phyloP scores from a whole-genome alignment of 1,140 invertebrate species.

The Myzus persicae region DNA sequence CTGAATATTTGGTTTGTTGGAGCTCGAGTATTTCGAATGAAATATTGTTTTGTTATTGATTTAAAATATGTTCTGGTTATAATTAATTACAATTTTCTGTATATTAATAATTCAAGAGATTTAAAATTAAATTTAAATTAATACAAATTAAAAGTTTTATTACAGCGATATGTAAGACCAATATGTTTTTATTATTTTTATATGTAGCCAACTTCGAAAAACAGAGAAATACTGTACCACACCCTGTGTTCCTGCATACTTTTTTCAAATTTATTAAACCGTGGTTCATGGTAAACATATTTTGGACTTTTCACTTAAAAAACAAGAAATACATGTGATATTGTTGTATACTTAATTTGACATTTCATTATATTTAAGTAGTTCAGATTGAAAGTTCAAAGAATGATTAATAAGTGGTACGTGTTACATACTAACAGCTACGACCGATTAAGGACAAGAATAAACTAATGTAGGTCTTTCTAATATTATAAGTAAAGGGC shows the following conservation, averaged over 20 bases:
- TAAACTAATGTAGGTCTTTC: not conserved
- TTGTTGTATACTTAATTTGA: not conserved
- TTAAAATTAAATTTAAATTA: not conserved
- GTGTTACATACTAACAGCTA: not conserved
- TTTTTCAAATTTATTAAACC: not conserved
- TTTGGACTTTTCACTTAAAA: not conserved
- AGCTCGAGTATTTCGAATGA: not conserved
- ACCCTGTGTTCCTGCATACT: not conserved
- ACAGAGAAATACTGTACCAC: not conserved
- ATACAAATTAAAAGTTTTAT: not conserved
- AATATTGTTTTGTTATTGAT: not conserved
- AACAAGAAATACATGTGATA: not conserved
- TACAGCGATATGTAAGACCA: not conserved
- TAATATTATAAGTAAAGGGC: not conserved
- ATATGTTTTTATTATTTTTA: not conserved
- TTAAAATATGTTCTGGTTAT: not conserved
- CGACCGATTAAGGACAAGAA: not conserved
- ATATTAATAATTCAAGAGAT: not conserved
- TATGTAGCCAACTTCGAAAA: not conserved
- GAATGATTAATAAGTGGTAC: not conserved
- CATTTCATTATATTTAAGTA: not conserved
- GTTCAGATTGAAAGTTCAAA: not conserved
- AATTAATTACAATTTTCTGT: not conserved
- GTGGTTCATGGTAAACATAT: not conserved
- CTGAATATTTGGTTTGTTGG: not conserved